These are phyloP conservation scores for Elephas maximus DNA, from an alignment of 2,113 vertebrate species.

Conservation along the genomic window DNA sequence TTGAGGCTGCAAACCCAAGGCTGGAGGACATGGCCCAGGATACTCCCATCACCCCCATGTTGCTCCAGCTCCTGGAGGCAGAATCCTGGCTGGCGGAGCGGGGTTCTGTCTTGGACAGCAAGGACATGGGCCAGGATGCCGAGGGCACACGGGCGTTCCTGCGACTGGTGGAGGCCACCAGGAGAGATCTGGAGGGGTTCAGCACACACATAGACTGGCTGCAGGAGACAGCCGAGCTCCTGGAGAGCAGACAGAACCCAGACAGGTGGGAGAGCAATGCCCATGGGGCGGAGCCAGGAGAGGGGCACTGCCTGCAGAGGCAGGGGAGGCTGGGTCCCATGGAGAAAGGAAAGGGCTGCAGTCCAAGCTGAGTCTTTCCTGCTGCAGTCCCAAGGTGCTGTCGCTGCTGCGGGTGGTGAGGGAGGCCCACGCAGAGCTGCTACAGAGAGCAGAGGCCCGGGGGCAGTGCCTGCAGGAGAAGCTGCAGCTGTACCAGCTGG, in stretches of 20 bases:
- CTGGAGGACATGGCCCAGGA: background rate
- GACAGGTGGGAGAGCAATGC: constrained; percentile 88
- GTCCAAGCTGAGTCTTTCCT: constrained; percentile 64
- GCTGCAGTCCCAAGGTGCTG: constrained; percentile 83
- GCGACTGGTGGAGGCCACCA: constrained; percentile 90
- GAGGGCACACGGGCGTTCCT: constrained; percentile 90
- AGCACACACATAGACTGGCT: constrained; percentile 84
- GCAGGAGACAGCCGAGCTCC: constrained; percentile 87
- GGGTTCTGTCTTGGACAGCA: constrained; percentile 85
- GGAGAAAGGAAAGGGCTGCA: background rate
- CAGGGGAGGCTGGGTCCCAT: fast-evolving
- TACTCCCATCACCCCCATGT: background rate
- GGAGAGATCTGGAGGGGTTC: constrained; percentile 91
- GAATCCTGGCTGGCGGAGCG: constrained; percentile 92
- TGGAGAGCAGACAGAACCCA: constrained; percentile 89
- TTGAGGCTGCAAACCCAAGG: background rate
- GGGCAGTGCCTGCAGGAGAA: constrained; percentile 88
- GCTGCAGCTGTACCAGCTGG: constrained; percentile 90
- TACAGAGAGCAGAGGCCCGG: constrained; percentile 85
- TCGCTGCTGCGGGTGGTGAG: constrained; percentile 86
- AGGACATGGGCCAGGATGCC: constrained; percentile 91
- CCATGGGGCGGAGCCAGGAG: background rate
- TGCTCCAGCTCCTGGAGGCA: constrained; percentile 91
- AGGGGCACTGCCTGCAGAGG: too few relatives aligned
- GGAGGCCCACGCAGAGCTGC: constrained; percentile 86